Evolutionary conservation across 2,113 vertebrate genomes (phyloP), one percentile per base, ranked within the genome.

Genomic region (Bubo blakistoni): DNA sequence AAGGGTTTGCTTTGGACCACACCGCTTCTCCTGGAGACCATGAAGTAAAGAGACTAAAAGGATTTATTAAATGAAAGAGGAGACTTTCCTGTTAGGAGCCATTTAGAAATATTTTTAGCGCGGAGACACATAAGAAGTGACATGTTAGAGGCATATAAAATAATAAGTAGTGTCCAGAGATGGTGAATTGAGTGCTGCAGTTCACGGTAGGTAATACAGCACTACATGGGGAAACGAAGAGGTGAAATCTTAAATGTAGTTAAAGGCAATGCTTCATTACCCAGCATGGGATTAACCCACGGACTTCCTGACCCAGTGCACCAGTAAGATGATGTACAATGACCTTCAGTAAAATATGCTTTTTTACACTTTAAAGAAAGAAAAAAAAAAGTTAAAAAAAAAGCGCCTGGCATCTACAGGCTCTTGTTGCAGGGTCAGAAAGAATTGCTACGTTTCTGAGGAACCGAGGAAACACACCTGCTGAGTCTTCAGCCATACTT

Each of bases 41-140:
- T 40, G 63, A 67, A 91, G 59, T 73, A 66, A 59, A 32, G 36
- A 57, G 27, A 63, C 36, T 58, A 44, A 74, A 83, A 46, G 52
- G 38, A 92, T 92, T 74, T 86, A 81, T 85, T 81, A 87, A 71
- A 84, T 72, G 26, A 74, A 86, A 88, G 74, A 25, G 42, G 34
- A 93, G n/a, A 42, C 30, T 61, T 93, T 59, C 55, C 47, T 92
- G 24, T 82, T 82, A 93, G 62, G 54, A 91, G 62, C 49, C 34
- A 42, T 95, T 94, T 88, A 73, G 65, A 79, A 95, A 69, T 58
- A 69, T 38, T 90, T 96, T 95, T 86, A 83, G 85, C 38, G 62
- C 11, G 7, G 73, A 90, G 38, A 36, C 38, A 55, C 38, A 66
- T 78, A 90, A 91, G 65, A 88, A 76, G 55, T 80, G 58, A 51